phyloP scores from a whole-genome alignment of 2,113 vertebrate genomes.

The Egretta garzetta region DNA sequence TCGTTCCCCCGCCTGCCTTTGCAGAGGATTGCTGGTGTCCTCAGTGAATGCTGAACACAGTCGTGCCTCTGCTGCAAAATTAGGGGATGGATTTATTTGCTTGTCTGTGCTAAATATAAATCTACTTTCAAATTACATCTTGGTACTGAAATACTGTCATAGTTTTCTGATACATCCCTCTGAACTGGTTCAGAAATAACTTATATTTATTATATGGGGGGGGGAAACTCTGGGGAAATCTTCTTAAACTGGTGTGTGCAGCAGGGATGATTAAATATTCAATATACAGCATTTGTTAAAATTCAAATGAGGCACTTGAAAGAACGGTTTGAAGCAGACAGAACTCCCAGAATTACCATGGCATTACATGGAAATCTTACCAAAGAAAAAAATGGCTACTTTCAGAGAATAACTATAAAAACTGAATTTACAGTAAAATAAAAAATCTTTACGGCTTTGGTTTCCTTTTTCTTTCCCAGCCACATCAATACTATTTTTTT shows the following conservation, averaged over 20 bases:
- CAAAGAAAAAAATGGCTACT: background rate
- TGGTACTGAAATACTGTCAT: background rate
- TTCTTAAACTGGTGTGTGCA: background rate
- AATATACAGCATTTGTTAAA: background rate
- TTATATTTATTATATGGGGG: background rate
- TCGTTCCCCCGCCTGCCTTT: background rate
- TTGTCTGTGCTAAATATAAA: background rate
- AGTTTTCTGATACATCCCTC: background rate
- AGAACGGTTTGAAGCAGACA: background rate
- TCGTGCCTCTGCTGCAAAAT: accelerated
- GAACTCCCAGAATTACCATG: background rate
- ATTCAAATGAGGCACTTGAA: background rate
- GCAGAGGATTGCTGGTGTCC: accelerated
- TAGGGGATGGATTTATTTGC: background rate
- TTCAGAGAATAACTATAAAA: background rate
- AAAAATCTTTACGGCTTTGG: accelerated
- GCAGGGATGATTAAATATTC: background rate
- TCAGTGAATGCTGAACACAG: accelerated
- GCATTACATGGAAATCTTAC: background rate
- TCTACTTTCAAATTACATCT: background rate
- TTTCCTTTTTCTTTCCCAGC: background rate
- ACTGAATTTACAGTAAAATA: background rate
- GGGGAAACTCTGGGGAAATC: background rate
- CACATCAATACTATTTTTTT: background rate
- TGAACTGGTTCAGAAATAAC: background rate